Base-by-base conservation (phyloP, 2,888 invertebrate species). In the Tolmerus cingulatus region DNA sequence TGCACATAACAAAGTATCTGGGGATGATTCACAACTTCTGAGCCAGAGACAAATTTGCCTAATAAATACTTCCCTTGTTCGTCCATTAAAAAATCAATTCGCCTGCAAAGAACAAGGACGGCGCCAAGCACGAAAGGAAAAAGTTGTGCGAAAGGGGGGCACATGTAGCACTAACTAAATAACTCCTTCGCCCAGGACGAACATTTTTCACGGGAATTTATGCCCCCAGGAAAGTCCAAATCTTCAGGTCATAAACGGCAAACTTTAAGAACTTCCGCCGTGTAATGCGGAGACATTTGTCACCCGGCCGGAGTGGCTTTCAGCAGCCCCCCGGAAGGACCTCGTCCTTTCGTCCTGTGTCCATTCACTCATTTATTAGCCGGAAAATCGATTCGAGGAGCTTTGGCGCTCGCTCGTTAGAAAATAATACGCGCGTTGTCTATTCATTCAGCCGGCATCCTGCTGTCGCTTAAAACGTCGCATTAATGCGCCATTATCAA, bases 401-500 rank as follows among this genome's bases (percentile, higher is more conserved):
- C 43, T 78, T 43, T 78, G n/a, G 40, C 23, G 23, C 40, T 43
- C 78, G 19, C 14, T 78, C 27, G 43, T 78, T 76, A 37, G 14
- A 27, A 40, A 78, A 43, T 43, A n/a, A 57, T 27, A 82, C 82
- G 37, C 37, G 37, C 37, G 57, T 34, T 82, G 82, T 82, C 82
- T 82, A 82, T 82, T 82, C 82, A 23, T 40, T 51, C 51, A 14
- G 57, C n/a, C 19, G 74, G 74, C 88, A 88, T 89, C 89, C 88
- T 87, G 81, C 79, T 89, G 89, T 88, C 89, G 88, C 89, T 88
- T 88, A 88, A 87, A 79, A 86, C 88, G 89, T 89, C 89, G 89
- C 88, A 89, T 89, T 89, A 89, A 88, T 88, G 88, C 88, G 88
- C 88, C 88, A 88, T 89, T 89, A 88, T 87, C 88, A 88, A 88